Percentiles rank a stretch among this genome's conserved stretches.
Evolutionary conservation across 2,888 invertebrate species (phyloP).

Genomic region (Alloscopus bannaensis): DNA sequence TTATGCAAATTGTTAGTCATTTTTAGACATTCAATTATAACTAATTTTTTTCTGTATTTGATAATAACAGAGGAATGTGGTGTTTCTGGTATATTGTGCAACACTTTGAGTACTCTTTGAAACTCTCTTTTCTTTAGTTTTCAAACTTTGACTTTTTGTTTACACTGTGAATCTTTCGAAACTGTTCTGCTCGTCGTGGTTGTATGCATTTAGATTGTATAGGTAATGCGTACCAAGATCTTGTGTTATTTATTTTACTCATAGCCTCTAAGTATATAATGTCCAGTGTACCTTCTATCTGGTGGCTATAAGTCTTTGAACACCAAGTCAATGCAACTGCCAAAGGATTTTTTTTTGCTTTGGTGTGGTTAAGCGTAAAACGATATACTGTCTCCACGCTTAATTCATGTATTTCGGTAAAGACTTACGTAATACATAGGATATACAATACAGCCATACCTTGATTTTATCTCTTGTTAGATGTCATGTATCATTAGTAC

Average conservation of each 20-base stretch:
- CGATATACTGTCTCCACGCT: conserved; percentile 34
- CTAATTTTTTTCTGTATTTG: too few species aligned
- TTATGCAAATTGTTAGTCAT: too few species aligned
- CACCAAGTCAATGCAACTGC: conserved; percentile 49
- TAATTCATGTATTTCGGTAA: conserved; percentile 25
- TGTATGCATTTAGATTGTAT: conserved; percentile 34
- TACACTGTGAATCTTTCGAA: not conserved
- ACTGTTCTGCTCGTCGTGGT: conserved; percentile 7
- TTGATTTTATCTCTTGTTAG: not conserved
- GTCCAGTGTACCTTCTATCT: too few species aligned
- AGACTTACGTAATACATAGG: not conserved
- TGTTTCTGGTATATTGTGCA: conserved; percentile 35
- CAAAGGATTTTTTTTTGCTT: conserved; percentile 48
- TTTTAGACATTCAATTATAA: too few species aligned
- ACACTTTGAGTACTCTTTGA: too few species aligned
- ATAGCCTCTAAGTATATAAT: not conserved
- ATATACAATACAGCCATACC: too few species aligned
- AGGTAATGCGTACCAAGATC: not conserved
- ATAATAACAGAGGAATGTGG: too few species aligned
- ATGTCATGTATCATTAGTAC: not conserved
- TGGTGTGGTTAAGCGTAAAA: conserved; percentile 25
- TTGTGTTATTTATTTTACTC: conserved; percentile 26
- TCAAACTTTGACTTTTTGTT: not conserved
- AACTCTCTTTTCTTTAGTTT: too few species aligned
- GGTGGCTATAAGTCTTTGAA: conserved; percentile 1